phyloP scores from a whole-genome alignment of 2,113 vertebrate genomes.

The Dromaius novaehollandiae region DNA sequence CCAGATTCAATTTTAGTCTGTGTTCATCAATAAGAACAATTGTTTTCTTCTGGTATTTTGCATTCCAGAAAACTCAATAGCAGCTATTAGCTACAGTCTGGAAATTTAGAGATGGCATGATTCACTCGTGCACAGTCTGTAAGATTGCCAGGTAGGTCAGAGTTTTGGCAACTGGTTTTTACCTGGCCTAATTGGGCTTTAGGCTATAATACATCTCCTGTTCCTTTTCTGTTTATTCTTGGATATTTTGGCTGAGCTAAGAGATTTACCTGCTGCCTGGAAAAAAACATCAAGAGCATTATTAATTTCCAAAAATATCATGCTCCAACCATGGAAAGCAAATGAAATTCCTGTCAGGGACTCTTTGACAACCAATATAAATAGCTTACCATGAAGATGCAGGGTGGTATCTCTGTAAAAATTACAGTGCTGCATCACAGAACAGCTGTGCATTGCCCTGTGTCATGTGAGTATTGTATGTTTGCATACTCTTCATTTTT shows the following conservation, averaged over 20 bases:
- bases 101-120: neutral
- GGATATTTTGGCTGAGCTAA: neutral
- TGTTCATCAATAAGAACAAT: neutral
- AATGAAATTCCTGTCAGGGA: neutral
- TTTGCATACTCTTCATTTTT: neutral
- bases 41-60: neutral
- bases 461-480: neutral
- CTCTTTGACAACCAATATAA: neutral
- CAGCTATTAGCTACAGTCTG: neutral
- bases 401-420: neutral
- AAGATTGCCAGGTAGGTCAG: neutral
- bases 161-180: neutral
- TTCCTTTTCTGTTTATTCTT: slow-evolving; percentile 15
- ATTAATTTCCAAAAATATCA: neutral
- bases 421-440: rapidly evolving
- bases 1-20: neutral
- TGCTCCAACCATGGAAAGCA: neutral
- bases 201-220: neutral
- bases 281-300: neutral
- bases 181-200: neutral
- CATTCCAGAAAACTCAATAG: neutral
- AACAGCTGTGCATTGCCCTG: neutral
- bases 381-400: neutral
- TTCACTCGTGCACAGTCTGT: neutral
- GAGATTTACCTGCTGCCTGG: neutral